phyloP scores from a whole-genome alignment of 2,113 vertebrate genomes.

The Rostratula benghalensis region DNA sequence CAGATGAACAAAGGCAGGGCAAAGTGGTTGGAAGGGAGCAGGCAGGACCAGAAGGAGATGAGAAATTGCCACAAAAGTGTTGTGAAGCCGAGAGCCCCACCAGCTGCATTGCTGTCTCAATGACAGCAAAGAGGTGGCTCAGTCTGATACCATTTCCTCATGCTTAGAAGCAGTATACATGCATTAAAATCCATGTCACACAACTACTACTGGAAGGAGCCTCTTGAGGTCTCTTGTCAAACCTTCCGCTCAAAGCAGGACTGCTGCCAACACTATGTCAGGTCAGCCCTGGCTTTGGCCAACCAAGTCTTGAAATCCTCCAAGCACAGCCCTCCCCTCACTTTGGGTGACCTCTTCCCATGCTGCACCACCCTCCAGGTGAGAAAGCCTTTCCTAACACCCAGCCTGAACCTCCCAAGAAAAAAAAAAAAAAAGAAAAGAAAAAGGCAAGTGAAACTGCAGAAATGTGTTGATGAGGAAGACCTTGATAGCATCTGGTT shows the following conservation, averaged over 20 bases:
- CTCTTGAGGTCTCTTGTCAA: not conserved
- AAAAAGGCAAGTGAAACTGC: not conserved
- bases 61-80: not conserved
- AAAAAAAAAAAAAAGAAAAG: not conserved
- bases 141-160: fast-evolving
- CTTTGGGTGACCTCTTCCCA: not conserved
- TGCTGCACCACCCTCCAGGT: not conserved
- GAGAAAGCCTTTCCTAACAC: not conserved
- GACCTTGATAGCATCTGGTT: not conserved
- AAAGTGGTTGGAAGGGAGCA: not conserved
- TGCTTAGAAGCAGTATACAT: not conserved
- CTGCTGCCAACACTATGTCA: not conserved
- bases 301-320: not conserved
- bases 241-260: not conserved
- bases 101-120: not conserved
- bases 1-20: not conserved
- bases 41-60: not conserved
- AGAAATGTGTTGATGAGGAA: not conserved
- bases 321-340: not conserved
- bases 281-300: not conserved
- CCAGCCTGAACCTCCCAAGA: not conserved
- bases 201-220: not conserved
- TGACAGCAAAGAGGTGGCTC: not conserved
- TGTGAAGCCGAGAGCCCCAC: not conserved
- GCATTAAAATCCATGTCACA: not conserved